Conservation (phyloP, 2,113 vertebrate genomes). For the Chionodraco myersi region DNA sequence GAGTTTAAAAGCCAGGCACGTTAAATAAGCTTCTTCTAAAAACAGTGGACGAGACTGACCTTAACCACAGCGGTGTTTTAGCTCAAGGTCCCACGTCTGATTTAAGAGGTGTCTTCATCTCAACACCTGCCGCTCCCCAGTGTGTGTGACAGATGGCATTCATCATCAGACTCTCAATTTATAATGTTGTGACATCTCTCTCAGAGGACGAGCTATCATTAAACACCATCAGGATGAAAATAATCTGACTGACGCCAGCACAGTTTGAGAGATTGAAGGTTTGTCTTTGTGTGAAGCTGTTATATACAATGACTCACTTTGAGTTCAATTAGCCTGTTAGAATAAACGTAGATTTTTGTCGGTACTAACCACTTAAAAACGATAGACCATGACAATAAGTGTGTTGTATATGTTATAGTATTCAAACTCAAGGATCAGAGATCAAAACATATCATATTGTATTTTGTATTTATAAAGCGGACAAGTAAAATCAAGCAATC, state of each 20-base stretch:
- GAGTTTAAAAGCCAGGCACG: background rate
- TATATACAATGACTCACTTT: background rate
- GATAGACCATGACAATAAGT: too few relatives aligned
- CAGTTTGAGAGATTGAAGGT: conserved; percentile 22
- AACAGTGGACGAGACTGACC: background rate
- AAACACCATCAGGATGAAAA: conserved; percentile 28
- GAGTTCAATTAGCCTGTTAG: background rate
- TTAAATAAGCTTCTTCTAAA: background rate
- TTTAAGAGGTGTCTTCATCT: background rate
- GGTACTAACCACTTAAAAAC: too few relatives aligned
- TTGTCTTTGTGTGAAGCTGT: background rate
- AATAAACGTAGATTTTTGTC: too few relatives aligned
- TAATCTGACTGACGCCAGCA: background rate
- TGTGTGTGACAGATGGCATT: conserved; percentile 38
- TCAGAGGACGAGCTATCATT: conserved; percentile 40
- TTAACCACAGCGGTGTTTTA: conserved; percentile 20
- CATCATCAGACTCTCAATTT: conserved; percentile 54
- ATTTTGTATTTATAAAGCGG: too few relatives aligned
- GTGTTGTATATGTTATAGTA: too few relatives aligned
- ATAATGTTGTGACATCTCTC: conserved; percentile 45
- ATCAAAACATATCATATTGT: too few relatives aligned
- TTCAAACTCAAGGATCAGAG: too few relatives aligned
- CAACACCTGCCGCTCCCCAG: conserved; percentile 25
- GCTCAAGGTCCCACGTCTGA: conserved; percentile 41
- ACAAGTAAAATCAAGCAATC: too few relatives aligned